Evolutionary conservation across 2,797 vertebrate species (phyloP).

Genomic region (Xiphophorus birchmanni): DNA sequence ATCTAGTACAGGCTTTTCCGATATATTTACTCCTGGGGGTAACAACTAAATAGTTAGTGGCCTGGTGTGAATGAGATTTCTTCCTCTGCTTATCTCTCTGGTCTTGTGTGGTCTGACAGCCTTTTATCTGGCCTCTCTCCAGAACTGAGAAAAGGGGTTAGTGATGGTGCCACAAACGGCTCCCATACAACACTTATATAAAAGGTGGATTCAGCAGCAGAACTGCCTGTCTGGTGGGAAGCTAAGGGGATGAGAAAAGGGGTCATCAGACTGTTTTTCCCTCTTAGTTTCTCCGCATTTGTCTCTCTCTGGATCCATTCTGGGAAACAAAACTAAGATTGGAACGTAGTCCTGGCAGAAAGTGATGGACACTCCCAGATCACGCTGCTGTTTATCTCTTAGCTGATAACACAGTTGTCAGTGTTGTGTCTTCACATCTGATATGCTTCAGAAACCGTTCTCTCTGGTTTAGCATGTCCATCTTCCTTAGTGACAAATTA

Average conservation of each 20-base stretch:
- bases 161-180: slow-evolving; percentile 49
- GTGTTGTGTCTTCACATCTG: slow-evolving; percentile 32
- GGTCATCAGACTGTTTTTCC: slow-evolving; percentile 43
- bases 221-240: slow-evolving; percentile 51
- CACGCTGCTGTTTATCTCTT: slow-evolving; percentile 57
- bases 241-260: slow-evolving; percentile 30
- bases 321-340: slow-evolving; percentile 53
- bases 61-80: slow-evolving; percentile 1
- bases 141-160: slow-evolving; percentile 77
- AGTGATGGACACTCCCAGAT: slow-evolving; percentile 57
- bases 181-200: slow-evolving; percentile 45
- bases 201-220: slow-evolving; percentile 42
- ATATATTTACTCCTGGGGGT: background rate
- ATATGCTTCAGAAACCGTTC: slow-evolving; percentile 18
- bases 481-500: background rate
- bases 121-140: slow-evolving; percentile 56
- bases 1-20: background rate
- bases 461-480: background rate
- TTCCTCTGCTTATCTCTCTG: slow-evolving; percentile 19
- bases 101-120: slow-evolving; percentile 37
- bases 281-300: slow-evolving; percentile 50
- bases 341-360: slow-evolving; percentile 67
- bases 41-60: background rate
- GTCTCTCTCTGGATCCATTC: slow-evolving; percentile 50
- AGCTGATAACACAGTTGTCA: slow-evolving; percentile 39